Evolutionary conservation across 2,797 vertebrate species (phyloP).

Genomic region (Tenualosa ilisha): DNA sequence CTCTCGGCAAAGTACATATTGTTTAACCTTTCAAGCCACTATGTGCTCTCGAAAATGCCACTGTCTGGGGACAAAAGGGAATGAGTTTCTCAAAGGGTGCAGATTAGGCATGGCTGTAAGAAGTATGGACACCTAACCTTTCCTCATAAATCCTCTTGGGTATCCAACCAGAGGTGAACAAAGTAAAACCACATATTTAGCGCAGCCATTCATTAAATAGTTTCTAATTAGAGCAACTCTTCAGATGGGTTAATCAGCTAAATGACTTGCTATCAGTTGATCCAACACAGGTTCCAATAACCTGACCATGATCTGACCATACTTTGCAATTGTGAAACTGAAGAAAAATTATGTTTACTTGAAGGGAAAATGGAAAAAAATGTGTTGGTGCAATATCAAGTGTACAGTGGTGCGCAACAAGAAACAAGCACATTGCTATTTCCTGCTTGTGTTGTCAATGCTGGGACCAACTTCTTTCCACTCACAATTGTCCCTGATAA

Average conservation of each 20-base stretch:
- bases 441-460: not conserved
- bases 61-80: not conserved
- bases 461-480: not conserved
- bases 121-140: not conserved
- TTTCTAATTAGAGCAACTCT: no score
- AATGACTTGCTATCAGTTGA: no score
- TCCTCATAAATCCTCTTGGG: not conserved
- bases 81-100: not conserved
- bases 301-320: not conserved
- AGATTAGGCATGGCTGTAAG: not conserved
- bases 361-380: not conserved
- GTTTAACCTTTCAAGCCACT: constrained; percentile 25
- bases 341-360: not conserved
- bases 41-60: not conserved
- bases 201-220: no score
- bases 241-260: no score
- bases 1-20: constrained; percentile 31
- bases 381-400: not conserved
- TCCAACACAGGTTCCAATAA: not conserved
- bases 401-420: not conserved
- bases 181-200: no score
- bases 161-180: no score
- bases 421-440: not conserved
- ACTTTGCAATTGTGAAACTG: not conserved
- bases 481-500: not conserved